These are phyloP conservation scores for Rhynchonema sp. DNA, from an alignment of 2,888 invertebrate genomes.

Conservation along the genomic window DNA sequence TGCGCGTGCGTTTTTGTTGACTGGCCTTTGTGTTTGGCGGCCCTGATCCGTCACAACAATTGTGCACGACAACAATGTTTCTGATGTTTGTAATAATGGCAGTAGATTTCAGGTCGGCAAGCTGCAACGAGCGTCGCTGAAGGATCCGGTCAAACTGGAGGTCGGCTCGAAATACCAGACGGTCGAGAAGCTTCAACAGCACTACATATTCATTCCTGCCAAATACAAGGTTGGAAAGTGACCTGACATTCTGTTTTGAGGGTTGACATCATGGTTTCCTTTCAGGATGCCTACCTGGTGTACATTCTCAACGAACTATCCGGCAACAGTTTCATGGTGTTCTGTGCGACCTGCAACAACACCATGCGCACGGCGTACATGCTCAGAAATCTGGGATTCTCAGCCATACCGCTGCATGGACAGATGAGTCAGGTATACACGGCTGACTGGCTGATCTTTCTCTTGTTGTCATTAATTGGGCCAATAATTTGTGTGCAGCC, in stretches of 20 bases:
- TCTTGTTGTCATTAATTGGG: not conserved
- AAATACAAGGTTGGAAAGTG: slow-evolving; percentile 60
- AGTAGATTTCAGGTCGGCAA: slow-evolving; percentile 56
- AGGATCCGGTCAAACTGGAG: slow-evolving; percentile 84
- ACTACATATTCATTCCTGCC: slow-evolving; percentile 78
- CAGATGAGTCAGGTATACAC: slow-evolving; percentile 88
- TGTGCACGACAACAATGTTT: too few relatives aligned
- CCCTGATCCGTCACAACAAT: too few relatives aligned
- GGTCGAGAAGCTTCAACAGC: slow-evolving; percentile 83
- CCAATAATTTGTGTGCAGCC: not conserved
- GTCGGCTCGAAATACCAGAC: slow-evolving; percentile 90
- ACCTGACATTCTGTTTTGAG: not conserved
- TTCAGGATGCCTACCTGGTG: slow-evolving; percentile 79
- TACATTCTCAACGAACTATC: slow-evolving; percentile 74
- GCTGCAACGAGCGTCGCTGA: slow-evolving; percentile 75
- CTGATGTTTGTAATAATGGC: too few relatives aligned
- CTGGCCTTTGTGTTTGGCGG: too few relatives aligned
- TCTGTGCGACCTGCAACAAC: slow-evolving; percentile 81
- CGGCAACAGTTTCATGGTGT: slow-evolving; percentile 89
- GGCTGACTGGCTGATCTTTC: not conserved
- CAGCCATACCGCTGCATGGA: slow-evolving; percentile 90
- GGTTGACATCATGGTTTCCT: not conserved
- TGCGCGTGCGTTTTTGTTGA: slow-evolving; percentile 8
- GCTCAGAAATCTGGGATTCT: slow-evolving; percentile 67
- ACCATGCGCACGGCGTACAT: slow-evolving; percentile 70